Evolutionary conservation across 2,113 vertebrate species (phyloP).

Genomic region (Sialia sialis): DNA sequence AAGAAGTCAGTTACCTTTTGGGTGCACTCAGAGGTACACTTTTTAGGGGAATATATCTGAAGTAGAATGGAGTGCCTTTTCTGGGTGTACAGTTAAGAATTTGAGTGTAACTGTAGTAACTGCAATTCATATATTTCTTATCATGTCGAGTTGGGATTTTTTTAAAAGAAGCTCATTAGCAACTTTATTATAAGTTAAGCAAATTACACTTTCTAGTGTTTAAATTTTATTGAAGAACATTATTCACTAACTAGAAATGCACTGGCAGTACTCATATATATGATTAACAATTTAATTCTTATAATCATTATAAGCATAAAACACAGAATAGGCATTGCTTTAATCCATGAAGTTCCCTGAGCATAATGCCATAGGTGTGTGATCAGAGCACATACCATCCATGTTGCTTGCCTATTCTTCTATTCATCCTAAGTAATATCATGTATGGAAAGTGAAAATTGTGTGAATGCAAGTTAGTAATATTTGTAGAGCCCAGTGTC

Average conservation of each 20-base stretch:
- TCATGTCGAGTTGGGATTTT: neutral
- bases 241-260: neutral
- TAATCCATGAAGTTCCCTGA: accelerated
- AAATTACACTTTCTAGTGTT: neutral
- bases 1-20: neutral
- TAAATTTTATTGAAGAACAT: conserved; percentile 8
- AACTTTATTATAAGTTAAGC: neutral
- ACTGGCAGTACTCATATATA: neutral
- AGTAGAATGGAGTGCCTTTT: neutral
- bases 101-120: neutral
- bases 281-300: neutral
- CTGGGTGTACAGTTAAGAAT: neutral
- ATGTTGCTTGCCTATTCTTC: neutral
- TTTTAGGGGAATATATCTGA: neutral
- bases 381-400: neutral
- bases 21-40: neutral
- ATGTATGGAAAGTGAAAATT: neutral
- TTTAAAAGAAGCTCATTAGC: neutral
- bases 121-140: neutral
- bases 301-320: neutral
- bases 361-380: neutral
- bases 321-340: neutral
- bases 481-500: neutral
- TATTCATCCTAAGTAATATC: neutral
- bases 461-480: neutral